A percentile compares a stretch with the other conserved stretches of the same genome.
These are phyloP conservation scores for Atherinomorus stipes DNA, from an alignment of 2,113 vertebrate genomes.

Conservation along the genomic window DNA sequence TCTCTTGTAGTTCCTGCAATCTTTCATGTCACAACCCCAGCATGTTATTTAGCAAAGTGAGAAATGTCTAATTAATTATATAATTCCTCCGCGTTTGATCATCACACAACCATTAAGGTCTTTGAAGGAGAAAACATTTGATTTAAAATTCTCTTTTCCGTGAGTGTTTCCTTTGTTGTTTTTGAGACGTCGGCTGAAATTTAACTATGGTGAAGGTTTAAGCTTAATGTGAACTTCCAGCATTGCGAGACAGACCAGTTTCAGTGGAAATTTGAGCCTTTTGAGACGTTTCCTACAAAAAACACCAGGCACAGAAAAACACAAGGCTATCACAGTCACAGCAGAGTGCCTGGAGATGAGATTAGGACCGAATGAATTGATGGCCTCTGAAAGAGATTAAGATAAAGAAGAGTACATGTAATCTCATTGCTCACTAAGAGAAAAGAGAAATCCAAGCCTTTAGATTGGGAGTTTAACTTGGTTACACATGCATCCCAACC, in stretches of 20 bases:
- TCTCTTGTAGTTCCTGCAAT: slow-evolving; percentile 15
- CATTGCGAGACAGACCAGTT: slow-evolving; percentile 34
- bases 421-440: slow-evolving; percentile 78
- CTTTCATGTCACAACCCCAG: slow-evolving; percentile 10
- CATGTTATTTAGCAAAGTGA: slow-evolving; percentile 37
- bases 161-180: slow-evolving; percentile 40
- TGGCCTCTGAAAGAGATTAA: slow-evolving; percentile 77
- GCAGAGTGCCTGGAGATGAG: slow-evolving; percentile 72
- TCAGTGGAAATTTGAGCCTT: slow-evolving; percentile 32
- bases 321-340: slow-evolving; percentile 50
- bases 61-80: slow-evolving; percentile 47
- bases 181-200: slow-evolving; percentile 32
- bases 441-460: slow-evolving; percentile 69
- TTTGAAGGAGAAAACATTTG: slow-evolving; percentile 55
- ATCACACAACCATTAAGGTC: slow-evolving; percentile 28
- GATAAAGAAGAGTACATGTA: slow-evolving; percentile 75
- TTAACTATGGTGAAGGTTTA: slow-evolving; percentile 5
- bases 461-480: slow-evolving; percentile 64
- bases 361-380: slow-evolving; percentile 77
- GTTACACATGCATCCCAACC: slow-evolving; percentile 39
- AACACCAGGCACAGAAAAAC: slow-evolving; percentile 28
- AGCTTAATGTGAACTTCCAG: slow-evolving; percentile 19
- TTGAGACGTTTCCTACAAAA: slow-evolving; percentile 17
- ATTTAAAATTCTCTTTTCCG: slow-evolving; percentile 65
- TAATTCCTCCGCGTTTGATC: slow-evolving; percentile 54